Conservation (phyloP, 1,140 invertebrate species). For the Cardiocondyla obscurior region DNA sequence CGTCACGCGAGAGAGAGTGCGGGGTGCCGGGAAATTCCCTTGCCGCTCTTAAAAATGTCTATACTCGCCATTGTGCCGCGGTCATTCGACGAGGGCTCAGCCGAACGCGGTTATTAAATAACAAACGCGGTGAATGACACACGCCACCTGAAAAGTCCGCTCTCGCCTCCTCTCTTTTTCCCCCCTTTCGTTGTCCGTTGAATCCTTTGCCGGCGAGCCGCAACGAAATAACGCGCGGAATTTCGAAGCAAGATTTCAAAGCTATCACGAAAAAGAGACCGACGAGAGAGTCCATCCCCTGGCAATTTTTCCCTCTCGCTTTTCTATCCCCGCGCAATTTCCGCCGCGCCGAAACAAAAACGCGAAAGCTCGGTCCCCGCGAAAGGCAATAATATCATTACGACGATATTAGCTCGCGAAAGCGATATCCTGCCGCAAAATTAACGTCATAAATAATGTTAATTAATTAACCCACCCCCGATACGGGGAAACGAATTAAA, state of each 20-base stretch:
- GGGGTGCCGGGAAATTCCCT: slow-evolving; percentile 14
- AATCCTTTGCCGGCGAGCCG: slow-evolving; percentile 22
- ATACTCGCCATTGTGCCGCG: slow-evolving; percentile 32
- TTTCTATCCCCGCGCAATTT: not conserved
- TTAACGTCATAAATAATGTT: slow-evolving; percentile 57
- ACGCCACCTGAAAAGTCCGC: slow-evolving; percentile 7
- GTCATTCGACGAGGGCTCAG: slow-evolving; percentile 41
- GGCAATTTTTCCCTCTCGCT: not conserved
- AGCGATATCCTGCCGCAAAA: slow-evolving; percentile 35
- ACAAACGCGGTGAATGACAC: slow-evolving; percentile 44
- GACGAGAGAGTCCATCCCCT: not conserved
- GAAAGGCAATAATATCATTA: slow-evolving; percentile 37
- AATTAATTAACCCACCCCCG: slow-evolving; percentile 46
- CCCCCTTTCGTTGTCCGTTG: not conserved
- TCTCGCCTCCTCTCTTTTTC: too few relatives aligned
- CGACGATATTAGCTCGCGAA: slow-evolving; percentile 13
- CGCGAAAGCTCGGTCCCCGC: not conserved
- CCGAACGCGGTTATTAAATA: slow-evolving; percentile 20
- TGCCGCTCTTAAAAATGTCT: slow-evolving; percentile 46
- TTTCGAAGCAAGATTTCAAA: slow-evolving; percentile 29
- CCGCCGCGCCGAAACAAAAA: slow-evolving; percentile 8
- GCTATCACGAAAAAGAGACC: not conserved
- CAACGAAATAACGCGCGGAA: slow-evolving; percentile 35
- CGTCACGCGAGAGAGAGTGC: not conserved
- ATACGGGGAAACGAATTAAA: slow-evolving; percentile 48